Percentiles rank a stretch among this genome's conserved stretches.
Conservation (phyloP, 64 coral and sea anemone species). For the Anthopleura sola region DNA sequence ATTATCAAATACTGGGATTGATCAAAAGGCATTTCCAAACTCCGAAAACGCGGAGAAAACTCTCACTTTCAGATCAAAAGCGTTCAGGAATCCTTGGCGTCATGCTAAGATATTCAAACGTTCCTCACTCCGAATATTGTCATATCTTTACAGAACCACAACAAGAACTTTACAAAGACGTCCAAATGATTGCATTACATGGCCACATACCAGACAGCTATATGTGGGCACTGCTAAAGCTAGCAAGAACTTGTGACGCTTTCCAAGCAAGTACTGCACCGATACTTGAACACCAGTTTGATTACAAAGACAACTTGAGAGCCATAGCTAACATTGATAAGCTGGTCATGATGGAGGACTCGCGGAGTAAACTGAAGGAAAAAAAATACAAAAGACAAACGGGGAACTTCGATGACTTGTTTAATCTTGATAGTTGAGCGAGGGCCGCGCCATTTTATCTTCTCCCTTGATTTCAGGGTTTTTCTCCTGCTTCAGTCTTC, state of each 20-base stretch:
- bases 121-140: not conserved
- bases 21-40: no score
- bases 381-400: not conserved
- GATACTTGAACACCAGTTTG: not conserved
- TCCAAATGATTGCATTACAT: not conserved
- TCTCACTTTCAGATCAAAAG: no score
- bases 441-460: no score
- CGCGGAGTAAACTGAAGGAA: not conserved
- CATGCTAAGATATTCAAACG: no score
- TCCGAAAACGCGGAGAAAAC: no score
- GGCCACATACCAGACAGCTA: not conserved
- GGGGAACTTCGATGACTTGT: not conserved
- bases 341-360: not conserved
- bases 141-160: not conserved
- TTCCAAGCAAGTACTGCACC: not conserved
- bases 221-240: constrained; percentile 8
- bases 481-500: no score
- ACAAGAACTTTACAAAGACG: not conserved
- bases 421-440: not conserved
- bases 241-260: not conserved
- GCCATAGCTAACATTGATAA: not conserved
- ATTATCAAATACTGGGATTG: no score
- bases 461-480: no score
- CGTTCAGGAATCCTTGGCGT: no score
- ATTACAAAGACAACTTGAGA: not conserved